phyloP scores from a whole-genome alignment of 2,888 invertebrate species.

The Netelia virgata region DNA sequence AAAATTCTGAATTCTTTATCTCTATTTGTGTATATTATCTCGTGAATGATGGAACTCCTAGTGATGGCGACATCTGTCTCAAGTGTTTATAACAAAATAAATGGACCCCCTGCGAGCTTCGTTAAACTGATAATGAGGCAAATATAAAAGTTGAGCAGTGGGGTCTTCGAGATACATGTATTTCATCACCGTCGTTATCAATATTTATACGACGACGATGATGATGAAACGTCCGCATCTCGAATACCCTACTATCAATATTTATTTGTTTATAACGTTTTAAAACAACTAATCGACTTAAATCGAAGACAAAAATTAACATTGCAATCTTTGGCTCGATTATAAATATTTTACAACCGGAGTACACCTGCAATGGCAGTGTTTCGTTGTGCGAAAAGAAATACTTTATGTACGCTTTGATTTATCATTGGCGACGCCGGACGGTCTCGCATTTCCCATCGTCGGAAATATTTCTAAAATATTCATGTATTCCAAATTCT shows the following conservation, averaged over 20 bases:
- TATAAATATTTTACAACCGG: no score
- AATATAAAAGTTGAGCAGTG: not conserved
- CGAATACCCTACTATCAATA: no score
- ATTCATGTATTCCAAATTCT: not conserved
- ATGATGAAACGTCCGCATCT: no score
- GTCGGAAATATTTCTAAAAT: conserved; percentile 17
- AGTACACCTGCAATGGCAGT: no score
- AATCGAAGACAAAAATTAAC: no score
- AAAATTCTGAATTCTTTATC: conserved; percentile 37
- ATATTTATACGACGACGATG: not conserved
- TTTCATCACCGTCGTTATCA: conserved; percentile 10
- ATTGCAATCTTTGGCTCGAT: no score
- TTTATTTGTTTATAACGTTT: no score
- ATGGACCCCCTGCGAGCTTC: conserved; percentile 12
- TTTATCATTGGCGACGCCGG: conserved; percentile 14
- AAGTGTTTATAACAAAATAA: conserved; percentile 1
- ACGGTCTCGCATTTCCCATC: not conserved
- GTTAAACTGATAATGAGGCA: not conserved
- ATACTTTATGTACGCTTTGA: no score
- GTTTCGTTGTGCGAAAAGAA: not conserved
- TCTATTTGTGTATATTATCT: conserved; percentile 14
- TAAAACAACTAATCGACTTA: no score
- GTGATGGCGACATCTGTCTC: not conserved
- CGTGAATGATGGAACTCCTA: conserved; percentile 10
- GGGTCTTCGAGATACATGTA: not conserved